These are phyloP conservation scores for Thamnophis elegans DNA, from an alignment of 2,797 vertebrate genomes.

Conservation along the genomic window DNA sequence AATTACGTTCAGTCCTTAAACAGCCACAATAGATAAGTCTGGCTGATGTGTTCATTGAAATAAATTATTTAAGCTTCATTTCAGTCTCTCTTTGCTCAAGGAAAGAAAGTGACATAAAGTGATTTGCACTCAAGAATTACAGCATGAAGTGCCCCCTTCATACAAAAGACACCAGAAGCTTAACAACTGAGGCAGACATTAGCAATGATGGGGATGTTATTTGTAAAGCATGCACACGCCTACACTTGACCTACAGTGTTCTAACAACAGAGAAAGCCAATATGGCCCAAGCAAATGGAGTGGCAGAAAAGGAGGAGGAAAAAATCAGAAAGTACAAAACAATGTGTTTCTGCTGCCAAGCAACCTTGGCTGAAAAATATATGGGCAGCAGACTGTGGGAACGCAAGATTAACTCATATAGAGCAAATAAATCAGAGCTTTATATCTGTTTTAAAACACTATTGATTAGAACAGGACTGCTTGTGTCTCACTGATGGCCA, in stretches of 20 bases:
- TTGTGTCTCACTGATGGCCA: slow-evolving; percentile 13
- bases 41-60: slow-evolving; percentile 72
- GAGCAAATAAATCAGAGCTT: slow-evolving; percentile 66
- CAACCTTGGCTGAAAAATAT: slow-evolving; percentile 65
- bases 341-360: slow-evolving; percentile 70
- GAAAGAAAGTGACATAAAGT: slow-evolving; percentile 74
- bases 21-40: slow-evolving; percentile 69
- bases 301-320: slow-evolving; percentile 47
- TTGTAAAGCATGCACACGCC: slow-evolving; percentile 74
- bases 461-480: slow-evolving; percentile 55
- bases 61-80: slow-evolving; percentile 77
- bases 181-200: slow-evolving; percentile 61
- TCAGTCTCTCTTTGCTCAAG: slow-evolving; percentile 68
- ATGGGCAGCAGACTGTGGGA: slow-evolving; percentile 62
- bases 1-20: slow-evolving; percentile 74
- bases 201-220: slow-evolving; percentile 63
- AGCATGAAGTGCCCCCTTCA: slow-evolving; percentile 71
- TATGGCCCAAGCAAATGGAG: slow-evolving; percentile 58
- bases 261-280: slow-evolving; percentile 64
- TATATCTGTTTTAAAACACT: slow-evolving; percentile 57
- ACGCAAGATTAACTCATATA: slow-evolving; percentile 55
- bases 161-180: slow-evolving; percentile 63
- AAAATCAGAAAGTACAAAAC: slow-evolving; percentile 52
- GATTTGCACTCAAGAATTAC: slow-evolving; percentile 72
- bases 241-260: slow-evolving; percentile 72